A percentile compares a stretch with the other conserved stretches of the same genome.
These are phyloP conservation scores for Drosophila watanabei DNA, from an alignment of 1,140 invertebrate genomes.

Conservation along the genomic window DNA sequence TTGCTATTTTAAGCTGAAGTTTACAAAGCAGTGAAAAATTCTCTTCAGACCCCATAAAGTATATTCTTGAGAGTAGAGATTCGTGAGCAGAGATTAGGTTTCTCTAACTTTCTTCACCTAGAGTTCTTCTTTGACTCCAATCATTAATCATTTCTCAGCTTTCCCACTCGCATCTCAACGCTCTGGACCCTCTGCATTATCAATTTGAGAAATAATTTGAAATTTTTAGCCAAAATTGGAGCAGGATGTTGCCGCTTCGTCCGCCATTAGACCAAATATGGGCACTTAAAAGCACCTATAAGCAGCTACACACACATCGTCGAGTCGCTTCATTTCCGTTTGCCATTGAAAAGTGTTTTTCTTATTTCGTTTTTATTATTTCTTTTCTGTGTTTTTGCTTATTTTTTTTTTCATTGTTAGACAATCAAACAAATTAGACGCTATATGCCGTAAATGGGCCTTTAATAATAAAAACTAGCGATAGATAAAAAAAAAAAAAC, in stretches of 20 bases:
- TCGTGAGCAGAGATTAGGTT: too few species aligned
- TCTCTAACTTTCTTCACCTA: too few species aligned
- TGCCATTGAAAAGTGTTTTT: conserved; percentile 69
- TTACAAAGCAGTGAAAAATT: too few species aligned
- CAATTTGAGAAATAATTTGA: neutral
- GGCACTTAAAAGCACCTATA: neutral
- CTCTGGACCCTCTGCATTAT: too few species aligned
- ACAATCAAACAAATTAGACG: conserved; percentile 83
- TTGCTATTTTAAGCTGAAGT: too few species aligned
- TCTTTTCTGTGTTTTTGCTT: conserved; percentile 41
- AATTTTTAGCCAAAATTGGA: neutral
- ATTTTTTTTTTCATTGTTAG: conserved; percentile 69
- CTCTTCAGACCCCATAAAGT: too few species aligned
- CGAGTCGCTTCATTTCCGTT: conserved; percentile 70
- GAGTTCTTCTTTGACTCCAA: neutral
- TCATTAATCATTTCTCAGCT: neutral
- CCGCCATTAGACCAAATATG: conserved; percentile 8
- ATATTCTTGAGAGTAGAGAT: too few species aligned
- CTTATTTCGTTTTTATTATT: conserved; percentile 61
- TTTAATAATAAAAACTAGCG: conserved; percentile 76
- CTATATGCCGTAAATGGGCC: conserved; percentile 76
- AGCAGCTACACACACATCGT: conserved; percentile 23
- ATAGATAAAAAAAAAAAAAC: conserved; percentile 49
- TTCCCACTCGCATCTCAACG: neutral
- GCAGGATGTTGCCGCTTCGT: conserved; percentile 9